A percentile compares a stretch with the other conserved stretches of the same genome.
Conservation (phyloP, 2,113 vertebrate genomes). For the Calypte anna region DNA sequence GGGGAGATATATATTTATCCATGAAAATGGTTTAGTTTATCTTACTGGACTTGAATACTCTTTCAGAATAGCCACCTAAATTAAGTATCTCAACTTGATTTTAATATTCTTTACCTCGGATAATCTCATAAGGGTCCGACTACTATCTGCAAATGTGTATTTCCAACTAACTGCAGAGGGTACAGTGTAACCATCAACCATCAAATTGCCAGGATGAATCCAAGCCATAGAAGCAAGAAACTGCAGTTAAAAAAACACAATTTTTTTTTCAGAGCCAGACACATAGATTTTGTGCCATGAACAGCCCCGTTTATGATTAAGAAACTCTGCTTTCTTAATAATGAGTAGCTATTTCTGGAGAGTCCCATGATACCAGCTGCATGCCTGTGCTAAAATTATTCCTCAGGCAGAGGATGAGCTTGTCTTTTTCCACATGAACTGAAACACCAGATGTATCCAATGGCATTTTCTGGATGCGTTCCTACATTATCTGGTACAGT, state of each 20-base stretch:
- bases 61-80: not conserved
- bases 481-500: not conserved
- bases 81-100: not conserved
- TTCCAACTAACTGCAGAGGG: not conserved
- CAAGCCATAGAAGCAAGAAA: not conserved
- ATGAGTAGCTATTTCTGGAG: not conserved
- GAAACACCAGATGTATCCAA: accelerated
- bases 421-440: not conserved
- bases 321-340: not conserved
- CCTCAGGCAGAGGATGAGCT: not conserved
- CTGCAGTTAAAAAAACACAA: not conserved
- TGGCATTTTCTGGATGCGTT: not conserved
- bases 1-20: not conserved
- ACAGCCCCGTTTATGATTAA: not conserved
- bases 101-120: not conserved
- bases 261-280: not conserved
- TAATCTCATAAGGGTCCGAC: not conserved
- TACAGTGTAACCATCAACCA: not conserved
- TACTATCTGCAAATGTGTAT: not conserved
- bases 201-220: not conserved
- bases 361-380: not conserved
- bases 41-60: not conserved
- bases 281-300: not conserved
- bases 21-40: not conserved
- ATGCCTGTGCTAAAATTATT: not conserved